phyloP scores from a whole-genome alignment of 64 coral and sea anemone genomes.

The Pocillopora damicornis region DNA sequence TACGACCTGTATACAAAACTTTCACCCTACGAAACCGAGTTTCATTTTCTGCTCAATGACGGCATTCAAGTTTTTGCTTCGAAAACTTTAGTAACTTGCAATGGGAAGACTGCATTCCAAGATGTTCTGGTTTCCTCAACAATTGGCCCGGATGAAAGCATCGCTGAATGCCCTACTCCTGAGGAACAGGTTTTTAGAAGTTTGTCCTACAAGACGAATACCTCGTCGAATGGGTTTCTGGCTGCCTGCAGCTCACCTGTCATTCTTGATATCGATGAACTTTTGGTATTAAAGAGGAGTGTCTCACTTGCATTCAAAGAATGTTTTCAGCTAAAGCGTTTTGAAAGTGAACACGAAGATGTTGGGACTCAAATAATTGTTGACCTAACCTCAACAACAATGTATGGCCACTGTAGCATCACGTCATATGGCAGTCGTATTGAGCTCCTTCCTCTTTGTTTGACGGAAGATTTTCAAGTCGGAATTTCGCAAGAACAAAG shows the following conservation, averaged over 20 bases:
- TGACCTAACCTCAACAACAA: neutral
- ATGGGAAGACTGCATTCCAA: slow-evolving; percentile 16
- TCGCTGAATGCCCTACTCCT: too few species aligned
- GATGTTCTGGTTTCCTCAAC: neutral
- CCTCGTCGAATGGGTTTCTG: neutral
- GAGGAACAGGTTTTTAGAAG: neutral
- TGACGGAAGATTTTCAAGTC: neutral
- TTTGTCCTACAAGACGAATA: neutral
- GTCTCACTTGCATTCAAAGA: neutral
- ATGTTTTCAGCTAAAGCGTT: neutral
- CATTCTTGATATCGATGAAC: slow-evolving; percentile 7
- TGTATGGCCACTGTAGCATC: neutral
- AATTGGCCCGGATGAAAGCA: neutral
- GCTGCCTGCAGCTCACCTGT: neutral
- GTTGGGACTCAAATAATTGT: neutral
- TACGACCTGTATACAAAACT: neutral
- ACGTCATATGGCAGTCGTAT: neutral
- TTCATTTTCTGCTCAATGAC: neutral
- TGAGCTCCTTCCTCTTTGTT: slow-evolving; percentile 1
- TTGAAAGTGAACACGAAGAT: neutral
- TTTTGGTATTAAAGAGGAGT: neutral
- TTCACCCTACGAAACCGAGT: neutral
- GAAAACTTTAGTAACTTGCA: neutral
- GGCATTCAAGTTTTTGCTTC: neutral
- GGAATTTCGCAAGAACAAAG: neutral